Conservation (phyloP, 2,113 vertebrate genomes). For the Burhinus bistriatus region DNA sequence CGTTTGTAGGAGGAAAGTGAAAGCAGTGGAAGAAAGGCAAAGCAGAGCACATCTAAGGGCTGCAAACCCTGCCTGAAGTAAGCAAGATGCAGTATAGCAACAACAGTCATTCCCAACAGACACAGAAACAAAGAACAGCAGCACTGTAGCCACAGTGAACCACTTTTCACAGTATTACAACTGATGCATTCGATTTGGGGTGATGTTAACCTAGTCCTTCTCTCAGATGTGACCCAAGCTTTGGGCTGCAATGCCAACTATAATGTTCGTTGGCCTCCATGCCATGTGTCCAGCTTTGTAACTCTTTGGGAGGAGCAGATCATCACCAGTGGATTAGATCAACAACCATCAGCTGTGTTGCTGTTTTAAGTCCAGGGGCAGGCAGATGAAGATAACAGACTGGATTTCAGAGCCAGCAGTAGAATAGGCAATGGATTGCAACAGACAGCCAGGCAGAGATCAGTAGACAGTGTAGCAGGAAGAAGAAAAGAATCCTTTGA, state of each 20-base stretch:
- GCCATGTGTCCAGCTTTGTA: background rate
- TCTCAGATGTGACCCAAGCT: background rate
- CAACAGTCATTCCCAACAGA: background rate
- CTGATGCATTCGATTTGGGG: rapidly evolving
- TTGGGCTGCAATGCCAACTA: background rate
- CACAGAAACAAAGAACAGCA: background rate
- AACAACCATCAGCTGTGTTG: background rate
- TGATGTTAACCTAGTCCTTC: background rate
- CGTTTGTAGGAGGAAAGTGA: constrained; percentile 12
- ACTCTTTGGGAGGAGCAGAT: background rate
- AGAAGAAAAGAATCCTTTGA: background rate
- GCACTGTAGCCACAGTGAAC: background rate
- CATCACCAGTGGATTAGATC: background rate
- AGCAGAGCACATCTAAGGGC: background rate
- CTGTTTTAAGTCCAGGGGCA: background rate
- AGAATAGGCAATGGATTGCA: background rate
- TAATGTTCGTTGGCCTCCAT: background rate
- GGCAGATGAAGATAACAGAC: background rate
- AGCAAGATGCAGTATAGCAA: background rate
- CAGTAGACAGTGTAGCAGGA: background rate
- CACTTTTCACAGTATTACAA: background rate
- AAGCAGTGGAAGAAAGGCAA: background rate
- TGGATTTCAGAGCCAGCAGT: background rate
- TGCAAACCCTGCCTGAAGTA: constrained; percentile 9
- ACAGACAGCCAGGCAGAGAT: background rate